Evolutionary conservation across 2,888 invertebrate species (phyloP).

Genomic region (Pachydiplax longipennis): DNA sequence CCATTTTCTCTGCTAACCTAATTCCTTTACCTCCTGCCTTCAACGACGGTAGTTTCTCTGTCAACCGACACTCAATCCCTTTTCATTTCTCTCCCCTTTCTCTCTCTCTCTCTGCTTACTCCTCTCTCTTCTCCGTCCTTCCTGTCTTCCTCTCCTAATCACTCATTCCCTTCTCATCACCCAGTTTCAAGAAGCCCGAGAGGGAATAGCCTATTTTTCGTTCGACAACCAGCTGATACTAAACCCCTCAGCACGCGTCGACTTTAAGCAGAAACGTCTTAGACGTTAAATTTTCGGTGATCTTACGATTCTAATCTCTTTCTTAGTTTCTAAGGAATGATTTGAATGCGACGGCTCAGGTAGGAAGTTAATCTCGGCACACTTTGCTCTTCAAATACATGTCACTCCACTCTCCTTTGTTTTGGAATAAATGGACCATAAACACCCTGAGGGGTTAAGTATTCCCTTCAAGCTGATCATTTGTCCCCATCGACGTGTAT

Average conservation of each 20-base stretch:
- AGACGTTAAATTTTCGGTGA: too few species aligned
- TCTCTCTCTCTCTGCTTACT: not conserved
- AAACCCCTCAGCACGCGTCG: not conserved
- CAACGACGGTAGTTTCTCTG: constrained; percentile 6
- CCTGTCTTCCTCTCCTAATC: not conserved
- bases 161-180: not conserved
- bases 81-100: not conserved
- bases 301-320: too few species aligned
- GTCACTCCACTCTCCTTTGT: too few species aligned
- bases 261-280: not conserved
- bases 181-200: not conserved
- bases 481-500: too few species aligned
- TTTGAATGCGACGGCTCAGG: too few species aligned
- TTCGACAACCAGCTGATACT: not conserved
- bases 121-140: not conserved
- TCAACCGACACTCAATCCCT: not conserved
- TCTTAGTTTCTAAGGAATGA: too few species aligned
- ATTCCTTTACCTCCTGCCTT: constrained; percentile 18
- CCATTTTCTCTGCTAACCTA: not conserved
- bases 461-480: too few species aligned
- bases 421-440: too few species aligned
- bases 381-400: too few species aligned
- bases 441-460: too few species aligned
- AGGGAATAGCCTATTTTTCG: not conserved
- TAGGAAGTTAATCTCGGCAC: too few species aligned